phyloP scores from a whole-genome alignment of 1,140 invertebrate species.

The Coelopa frigida region DNA sequence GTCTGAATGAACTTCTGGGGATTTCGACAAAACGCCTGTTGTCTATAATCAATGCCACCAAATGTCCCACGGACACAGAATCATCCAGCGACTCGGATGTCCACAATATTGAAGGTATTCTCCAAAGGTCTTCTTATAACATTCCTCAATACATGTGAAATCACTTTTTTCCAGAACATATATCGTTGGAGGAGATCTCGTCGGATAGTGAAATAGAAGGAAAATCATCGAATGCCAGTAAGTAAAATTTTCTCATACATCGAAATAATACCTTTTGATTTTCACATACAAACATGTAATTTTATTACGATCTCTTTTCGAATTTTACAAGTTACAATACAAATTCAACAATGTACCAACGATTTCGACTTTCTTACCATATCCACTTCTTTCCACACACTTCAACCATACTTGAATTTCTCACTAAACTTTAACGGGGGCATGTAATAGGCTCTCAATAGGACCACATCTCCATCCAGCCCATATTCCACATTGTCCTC shows the following conservation, averaged over 20 bases:
- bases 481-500: constrained; percentile 26
- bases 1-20: constrained; percentile 55
- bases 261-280: too few relatives aligned
- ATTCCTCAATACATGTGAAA: not conserved
- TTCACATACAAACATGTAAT: too few relatives aligned
- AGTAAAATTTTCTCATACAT: constrained; percentile 3
- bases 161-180: constrained; percentile 44
- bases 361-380: not conserved
- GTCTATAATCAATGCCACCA: constrained; percentile 49
- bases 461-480: constrained; percentile 31
- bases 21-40: constrained; percentile 52
- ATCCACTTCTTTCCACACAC: not conserved
- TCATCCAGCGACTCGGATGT: constrained; percentile 46
- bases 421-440: constrained; percentile 26
- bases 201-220: constrained; percentile 47
- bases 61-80: constrained; percentile 52
- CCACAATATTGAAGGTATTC: constrained; percentile 29
- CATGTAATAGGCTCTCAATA: constrained; percentile 33
- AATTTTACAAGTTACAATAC: too few relatives aligned
- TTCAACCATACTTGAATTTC: constrained; percentile 33
- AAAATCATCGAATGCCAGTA: constrained; percentile 20
- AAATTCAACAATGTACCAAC: too few relatives aligned
- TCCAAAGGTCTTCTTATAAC: not conserved
- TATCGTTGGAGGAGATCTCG: constrained; percentile 54
- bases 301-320: too few relatives aligned